These are phyloP conservation scores for Elanoides forficatus DNA, from an alignment of 2,113 vertebrate species.

Conservation along the genomic window DNA sequence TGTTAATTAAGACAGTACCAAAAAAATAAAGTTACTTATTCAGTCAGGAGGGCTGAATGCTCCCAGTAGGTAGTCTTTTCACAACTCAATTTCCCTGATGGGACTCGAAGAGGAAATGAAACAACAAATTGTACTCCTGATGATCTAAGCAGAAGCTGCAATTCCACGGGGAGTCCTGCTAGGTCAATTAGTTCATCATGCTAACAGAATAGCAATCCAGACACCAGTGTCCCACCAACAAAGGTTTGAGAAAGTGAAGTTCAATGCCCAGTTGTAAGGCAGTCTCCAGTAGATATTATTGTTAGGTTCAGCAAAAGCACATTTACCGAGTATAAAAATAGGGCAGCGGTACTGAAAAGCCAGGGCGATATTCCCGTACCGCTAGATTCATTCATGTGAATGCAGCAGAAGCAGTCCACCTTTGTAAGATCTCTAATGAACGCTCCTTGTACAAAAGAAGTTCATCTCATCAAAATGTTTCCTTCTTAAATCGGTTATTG, in stretches of 20 bases:
- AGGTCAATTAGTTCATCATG: slow-evolving; percentile 77
- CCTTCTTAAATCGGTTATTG: not conserved
- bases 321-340: not conserved
- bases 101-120: slow-evolving; percentile 75
- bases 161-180: slow-evolving; percentile 60
- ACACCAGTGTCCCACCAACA: slow-evolving; percentile 50
- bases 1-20: slow-evolving; percentile 77
- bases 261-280: slow-evolving; percentile 12
- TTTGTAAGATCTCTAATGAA: slow-evolving; percentile 12
- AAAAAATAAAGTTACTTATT: slow-evolving; percentile 72
- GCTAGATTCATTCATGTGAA: not conserved
- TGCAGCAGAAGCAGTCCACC: slow-evolving; percentile 1
- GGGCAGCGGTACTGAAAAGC: not conserved
- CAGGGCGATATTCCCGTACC: not conserved
- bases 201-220: slow-evolving; percentile 58
- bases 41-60: slow-evolving; percentile 65
- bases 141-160: slow-evolving; percentile 74
- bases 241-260: slow-evolving; percentile 27
- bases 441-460: not conserved
- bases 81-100: slow-evolving; percentile 74
- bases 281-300: slow-evolving; percentile 26
- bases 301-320: not conserved
- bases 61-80: slow-evolving; percentile 74
- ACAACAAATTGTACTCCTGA: slow-evolving; percentile 75
- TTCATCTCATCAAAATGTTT: not conserved